Base-by-base conservation (phyloP, 2,888 invertebrate genomes). In the Oscheius sp. region DNA sequence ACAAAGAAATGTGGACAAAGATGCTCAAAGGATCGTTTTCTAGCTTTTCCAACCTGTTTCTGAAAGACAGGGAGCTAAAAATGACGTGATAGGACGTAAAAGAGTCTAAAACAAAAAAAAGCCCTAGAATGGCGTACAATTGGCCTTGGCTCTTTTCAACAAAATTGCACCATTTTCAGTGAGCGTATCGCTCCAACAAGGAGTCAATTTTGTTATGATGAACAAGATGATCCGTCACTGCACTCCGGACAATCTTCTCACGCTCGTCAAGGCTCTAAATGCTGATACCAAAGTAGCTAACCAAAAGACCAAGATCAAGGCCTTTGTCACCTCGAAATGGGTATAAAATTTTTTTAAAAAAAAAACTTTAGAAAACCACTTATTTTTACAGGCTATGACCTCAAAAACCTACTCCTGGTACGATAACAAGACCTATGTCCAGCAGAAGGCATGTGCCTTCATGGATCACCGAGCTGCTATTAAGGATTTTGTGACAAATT, bases 261-360 rank as follows among this genome's bases (percentile, higher is more conserved):
- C n/a, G 42, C 35, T 60, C 9, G 59, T 35, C 42, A 32, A 60
- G 33, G n/a, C 13, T 10, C n/a, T 60, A 2, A 60, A 60, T n/a
- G n/a, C 35, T 35, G 42, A 35, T 10, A 37, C 59, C 13, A n/a
- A 33, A 3, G 35, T 60, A 2, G 9, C 59, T 10, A 32, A 29
- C 10, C 59, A 60, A 60, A 60, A 60, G n/a, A 60, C 10, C 1
- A 35, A 60, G 10, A 60, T 60, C 33, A 60, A 60, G n/a, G n/a
- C 42, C 10, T 60, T 32, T 32, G 35, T n/a, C 4, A 35, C 1
- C n/a, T 7, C 59, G 4, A 60, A 60, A 11, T 60, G 59, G 59
- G 59, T 60, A 60, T 1, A 35, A 29, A 7, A 58, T 5, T 35
- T 35, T 33, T 33, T 2, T 11, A 3, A 9, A 53, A 53, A 53